These are phyloP conservation scores for Trachelus troglodyta DNA, from an alignment of 2,888 invertebrate species.

Conservation along the genomic window DNA sequence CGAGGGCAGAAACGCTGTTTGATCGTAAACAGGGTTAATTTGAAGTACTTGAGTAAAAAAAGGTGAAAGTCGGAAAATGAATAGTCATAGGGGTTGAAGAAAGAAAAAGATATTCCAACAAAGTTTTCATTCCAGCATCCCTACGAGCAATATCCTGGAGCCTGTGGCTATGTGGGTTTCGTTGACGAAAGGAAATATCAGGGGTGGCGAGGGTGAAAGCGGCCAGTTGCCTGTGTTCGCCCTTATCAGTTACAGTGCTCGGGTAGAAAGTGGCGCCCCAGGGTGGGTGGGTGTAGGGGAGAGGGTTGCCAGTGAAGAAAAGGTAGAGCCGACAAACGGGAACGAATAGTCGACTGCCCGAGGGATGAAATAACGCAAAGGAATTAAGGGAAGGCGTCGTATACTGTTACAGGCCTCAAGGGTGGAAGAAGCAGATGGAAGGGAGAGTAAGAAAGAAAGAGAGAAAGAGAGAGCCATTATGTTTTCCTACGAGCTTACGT, in stretches of 20 bases:
- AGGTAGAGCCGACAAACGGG: not conserved
- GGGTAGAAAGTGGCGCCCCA: not conserved
- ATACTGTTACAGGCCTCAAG: not conserved
- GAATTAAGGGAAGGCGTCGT: not conserved
- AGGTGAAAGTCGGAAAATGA: no score
- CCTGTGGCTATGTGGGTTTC: not conserved
- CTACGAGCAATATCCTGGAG: not conserved
- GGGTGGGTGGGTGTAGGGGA: no score
- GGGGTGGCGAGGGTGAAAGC: not conserved
- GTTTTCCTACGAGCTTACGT: not conserved
- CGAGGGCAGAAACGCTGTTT: no score
- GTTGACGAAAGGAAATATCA: not conserved
- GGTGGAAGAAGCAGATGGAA: conserved; percentile 8
- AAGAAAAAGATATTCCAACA: not conserved
- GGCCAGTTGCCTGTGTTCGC: not conserved
- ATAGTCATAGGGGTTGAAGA: no score
- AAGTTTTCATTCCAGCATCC: not conserved
- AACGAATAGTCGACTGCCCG: not conserved
- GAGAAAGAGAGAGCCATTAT: conserved; percentile 6
- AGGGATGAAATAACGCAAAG: not conserved
- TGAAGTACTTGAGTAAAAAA: not conserved
- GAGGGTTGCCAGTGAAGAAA: not conserved
- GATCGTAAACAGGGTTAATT: not conserved
- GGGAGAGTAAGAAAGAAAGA: conserved; percentile 2
- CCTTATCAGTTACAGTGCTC: not conserved